These are phyloP conservation scores for Paelopatides confundens DNA, from an alignment of 53 echinoderm and acorn worm species.

Conservation along the genomic window DNA sequence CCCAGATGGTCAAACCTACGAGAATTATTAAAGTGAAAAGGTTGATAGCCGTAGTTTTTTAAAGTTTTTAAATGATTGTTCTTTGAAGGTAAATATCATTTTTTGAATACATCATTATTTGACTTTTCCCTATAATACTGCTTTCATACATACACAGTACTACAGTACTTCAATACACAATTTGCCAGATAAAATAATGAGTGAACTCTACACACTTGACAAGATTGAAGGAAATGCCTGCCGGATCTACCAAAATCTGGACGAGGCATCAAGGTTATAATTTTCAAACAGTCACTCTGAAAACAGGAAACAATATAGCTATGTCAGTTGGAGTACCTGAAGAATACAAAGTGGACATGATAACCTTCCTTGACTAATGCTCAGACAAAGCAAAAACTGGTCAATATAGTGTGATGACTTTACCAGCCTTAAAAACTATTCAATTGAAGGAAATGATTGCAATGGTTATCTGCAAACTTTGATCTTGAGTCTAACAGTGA, in stretches of 20 bases:
- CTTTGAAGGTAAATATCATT: no score
- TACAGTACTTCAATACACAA: no score
- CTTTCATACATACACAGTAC: no score
- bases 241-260: constrained; percentile 37
- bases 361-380: constrained; percentile 34
- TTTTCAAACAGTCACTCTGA: constrained; percentile 8
- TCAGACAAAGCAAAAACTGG: background rate
- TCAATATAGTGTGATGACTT: constrained; percentile 4
- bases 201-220: background rate
- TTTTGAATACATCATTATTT: no score
- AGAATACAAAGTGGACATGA: constrained; percentile 26
- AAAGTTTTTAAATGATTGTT: no score
- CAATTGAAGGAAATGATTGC: background rate
- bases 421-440: constrained; percentile 4
- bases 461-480: background rate
- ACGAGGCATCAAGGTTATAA: constrained; percentile 16
- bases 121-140: no score
- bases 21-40: no score
- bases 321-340: background rate
- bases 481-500: no score
- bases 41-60: no score
- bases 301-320: constrained; percentile 25
- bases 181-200: background rate
- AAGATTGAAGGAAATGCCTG: constrained; percentile 8
- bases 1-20: no score